phyloP scores from a whole-genome alignment of 2,888 invertebrate species.

The Charanyca ferruginea region DNA sequence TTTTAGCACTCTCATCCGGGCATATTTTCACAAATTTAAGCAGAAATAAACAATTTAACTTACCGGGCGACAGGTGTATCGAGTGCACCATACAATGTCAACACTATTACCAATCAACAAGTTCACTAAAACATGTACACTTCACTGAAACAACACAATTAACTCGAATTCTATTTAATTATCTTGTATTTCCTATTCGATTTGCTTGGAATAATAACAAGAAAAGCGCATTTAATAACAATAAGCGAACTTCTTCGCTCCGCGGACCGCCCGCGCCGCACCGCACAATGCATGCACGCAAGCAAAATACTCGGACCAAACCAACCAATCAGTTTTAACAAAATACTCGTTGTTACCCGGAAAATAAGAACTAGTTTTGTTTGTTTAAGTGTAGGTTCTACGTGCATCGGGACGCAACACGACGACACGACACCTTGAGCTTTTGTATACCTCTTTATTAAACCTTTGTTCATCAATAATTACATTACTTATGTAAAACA shows the following conservation, averaged over 20 bases:
- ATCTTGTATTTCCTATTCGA: conserved; percentile 56
- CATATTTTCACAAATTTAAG: conserved; percentile 54
- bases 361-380: conserved; percentile 51
- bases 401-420: conserved; percentile 27
- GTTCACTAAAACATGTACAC: conserved; percentile 67
- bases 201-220: conserved; percentile 52
- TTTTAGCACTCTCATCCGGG: conserved; percentile 26
- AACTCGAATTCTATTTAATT: conserved; percentile 56
- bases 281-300: conserved; percentile 60
- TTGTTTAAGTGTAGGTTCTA: conserved; percentile 40
- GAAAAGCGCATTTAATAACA: conserved; percentile 69
- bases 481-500: neutral
- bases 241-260: conserved; percentile 60
- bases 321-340: conserved; percentile 14
- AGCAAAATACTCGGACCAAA: conserved; percentile 35
- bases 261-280: conserved; percentile 63
- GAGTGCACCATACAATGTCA: conserved; percentile 69
- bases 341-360: neutral
- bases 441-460: conserved; percentile 21
- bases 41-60: conserved; percentile 69
- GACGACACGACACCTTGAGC: conserved; percentile 22
- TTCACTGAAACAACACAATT: conserved; percentile 64
- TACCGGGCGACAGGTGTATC: conserved; percentile 86
- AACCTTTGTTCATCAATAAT: conserved; percentile 3
- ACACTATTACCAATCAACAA: conserved; percentile 52